phyloP scores from a whole-genome alignment of 2,113 vertebrate genomes.

The Gambusia affinis region DNA sequence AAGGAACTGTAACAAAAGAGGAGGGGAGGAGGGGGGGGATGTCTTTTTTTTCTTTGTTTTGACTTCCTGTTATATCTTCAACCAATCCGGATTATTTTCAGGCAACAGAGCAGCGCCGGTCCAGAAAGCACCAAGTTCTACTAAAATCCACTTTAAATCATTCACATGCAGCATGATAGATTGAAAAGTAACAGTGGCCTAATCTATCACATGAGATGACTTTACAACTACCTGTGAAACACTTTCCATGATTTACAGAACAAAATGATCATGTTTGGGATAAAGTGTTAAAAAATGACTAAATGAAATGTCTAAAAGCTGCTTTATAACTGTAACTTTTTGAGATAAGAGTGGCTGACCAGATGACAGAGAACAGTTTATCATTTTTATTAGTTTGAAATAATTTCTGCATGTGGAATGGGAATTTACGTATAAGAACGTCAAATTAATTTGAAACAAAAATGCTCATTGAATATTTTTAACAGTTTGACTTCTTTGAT shows the following conservation, averaged over 20 bases:
- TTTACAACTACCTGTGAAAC: neutral
- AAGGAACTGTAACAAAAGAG: conserved; percentile 45
- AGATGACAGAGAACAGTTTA: too few species aligned
- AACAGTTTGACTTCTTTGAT: too few species aligned
- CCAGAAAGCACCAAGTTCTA: neutral
- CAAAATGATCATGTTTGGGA: neutral
- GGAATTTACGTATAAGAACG: too few species aligned
- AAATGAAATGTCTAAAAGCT: neutral
- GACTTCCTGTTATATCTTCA: conserved; percentile 53
- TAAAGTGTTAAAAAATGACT: neutral
- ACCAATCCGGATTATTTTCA: conserved; percentile 1
- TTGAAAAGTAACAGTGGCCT: neutral
- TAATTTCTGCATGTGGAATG: too few species aligned
- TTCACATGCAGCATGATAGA: neutral
- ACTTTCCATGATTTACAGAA: too few species aligned
- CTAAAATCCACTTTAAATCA: neutral
- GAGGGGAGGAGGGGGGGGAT: neutral
- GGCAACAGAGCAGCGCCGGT: neutral
- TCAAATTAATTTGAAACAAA: too few species aligned
- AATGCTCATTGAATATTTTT: too few species aligned
- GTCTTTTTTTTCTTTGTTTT: conserved; percentile 60
- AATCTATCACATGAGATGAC: neutral
- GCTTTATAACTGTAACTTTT: neutral
- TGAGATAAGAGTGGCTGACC: neutral
- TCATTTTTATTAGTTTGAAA: too few species aligned